Base-by-base conservation (phyloP, 2,888 invertebrate genomes). In the Tetheella fluctuosa region DNA sequence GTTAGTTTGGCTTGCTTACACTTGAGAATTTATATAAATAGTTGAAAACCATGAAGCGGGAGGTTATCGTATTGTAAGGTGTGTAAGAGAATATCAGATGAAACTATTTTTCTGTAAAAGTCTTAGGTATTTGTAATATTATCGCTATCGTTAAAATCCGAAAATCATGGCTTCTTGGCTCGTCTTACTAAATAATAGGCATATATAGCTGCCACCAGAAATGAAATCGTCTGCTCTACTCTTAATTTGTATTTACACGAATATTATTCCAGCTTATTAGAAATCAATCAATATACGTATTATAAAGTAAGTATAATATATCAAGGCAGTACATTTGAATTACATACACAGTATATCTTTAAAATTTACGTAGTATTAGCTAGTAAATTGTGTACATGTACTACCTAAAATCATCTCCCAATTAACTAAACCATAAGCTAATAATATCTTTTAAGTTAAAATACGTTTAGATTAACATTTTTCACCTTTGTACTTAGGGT, bases 401-500 rank as follows among this genome's bases (percentile, higher is more conserved):
- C 60, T 75, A 75, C 73, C 73, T 68, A 72, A 68, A 73, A 74
- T 60, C 75, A 73, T 73, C 71, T 71, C 69, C 67, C 70, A 68
- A 70, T 73, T 70, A 76, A 79, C 61, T 74, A 77, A 78, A 71
- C 77, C 80, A 80, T 83, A 81, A 82, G 71, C 65, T 71, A 73
- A 39, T n/a, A 68, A 67, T 69, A 74, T 76, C 63, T 75, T 58
- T 60, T 83, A 81, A 77, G 75, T 71, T 72, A 76, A 61, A 54
- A 64, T 81, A 82, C 74, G 74, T 68, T 68, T 86, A 83, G 82
- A 76, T 59, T 80, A 83, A 85, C 74, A 71, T 82, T 86, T 86
- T 81, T 84, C 86, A 85, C 81, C 69, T 86, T 85, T 86, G 82
- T 88, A 88, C 85, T 86, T 89, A 88, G 87, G 77, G 65, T 81